Evolutionary conservation across 2,888 invertebrate species (phyloP).

Genomic region (Melanostoma scalare): DNA sequence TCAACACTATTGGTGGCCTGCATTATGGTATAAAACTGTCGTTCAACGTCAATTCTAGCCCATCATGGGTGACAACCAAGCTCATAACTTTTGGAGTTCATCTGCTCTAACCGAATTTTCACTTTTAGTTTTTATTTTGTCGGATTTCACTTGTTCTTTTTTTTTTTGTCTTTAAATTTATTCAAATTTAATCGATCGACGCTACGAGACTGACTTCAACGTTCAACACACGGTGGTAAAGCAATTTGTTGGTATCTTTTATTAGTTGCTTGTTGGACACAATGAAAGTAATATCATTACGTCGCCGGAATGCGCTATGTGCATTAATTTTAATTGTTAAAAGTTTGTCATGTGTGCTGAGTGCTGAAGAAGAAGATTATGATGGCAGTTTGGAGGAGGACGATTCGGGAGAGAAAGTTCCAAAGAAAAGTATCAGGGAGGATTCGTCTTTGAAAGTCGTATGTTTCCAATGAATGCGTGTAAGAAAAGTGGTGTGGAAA

Average conservation of each 20-base stretch:
- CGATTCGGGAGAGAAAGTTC: conserved; percentile 77
- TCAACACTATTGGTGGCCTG: conserved; percentile 28
- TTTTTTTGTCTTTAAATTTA: conserved; percentile 63
- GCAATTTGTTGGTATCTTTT: conserved; percentile 41
- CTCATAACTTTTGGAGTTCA: conserved; percentile 52
- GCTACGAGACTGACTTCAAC: not conserved
- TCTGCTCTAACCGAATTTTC: conserved; percentile 69
- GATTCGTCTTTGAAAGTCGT: conserved; percentile 80
- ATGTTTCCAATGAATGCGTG: conserved; percentile 54
- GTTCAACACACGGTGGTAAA: not conserved
- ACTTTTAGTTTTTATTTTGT: conserved; percentile 52
- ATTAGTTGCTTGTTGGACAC: conserved; percentile 60
- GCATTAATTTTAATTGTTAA: conserved; percentile 51
- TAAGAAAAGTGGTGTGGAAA: not conserved
- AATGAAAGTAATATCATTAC: conserved; percentile 67
- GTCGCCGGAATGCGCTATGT: conserved; percentile 55
- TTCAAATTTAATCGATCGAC: conserved; percentile 64
- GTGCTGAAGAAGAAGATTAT: conserved; percentile 76
- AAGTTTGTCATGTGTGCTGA: conserved; percentile 38
- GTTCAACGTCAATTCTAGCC: conserved; percentile 41
- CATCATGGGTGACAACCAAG: conserved; percentile 44
- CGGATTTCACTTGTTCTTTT: conserved; percentile 22
- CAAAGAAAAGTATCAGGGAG: conserved; percentile 79
- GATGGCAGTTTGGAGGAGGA: conserved; percentile 80
- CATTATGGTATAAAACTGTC: conserved; percentile 59